A percentile compares a stretch with the other conserved stretches of the same genome.
These are phyloP conservation scores for Anagrus nilaparvatae DNA, from an alignment of 1,140 invertebrate species.

Conservation along the genomic window DNA sequence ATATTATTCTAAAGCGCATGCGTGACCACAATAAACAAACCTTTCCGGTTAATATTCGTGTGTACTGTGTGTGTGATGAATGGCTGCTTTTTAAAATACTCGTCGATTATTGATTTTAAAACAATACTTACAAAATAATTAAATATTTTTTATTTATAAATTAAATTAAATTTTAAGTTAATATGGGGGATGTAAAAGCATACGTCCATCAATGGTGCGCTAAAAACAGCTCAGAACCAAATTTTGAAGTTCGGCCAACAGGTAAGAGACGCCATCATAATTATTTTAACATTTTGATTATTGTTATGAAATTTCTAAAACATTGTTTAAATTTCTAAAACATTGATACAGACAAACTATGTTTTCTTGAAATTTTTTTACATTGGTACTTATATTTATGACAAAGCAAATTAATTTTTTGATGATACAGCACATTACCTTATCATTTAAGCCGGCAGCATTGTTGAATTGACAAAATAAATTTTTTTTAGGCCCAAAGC, in stretches of 20 bases:
- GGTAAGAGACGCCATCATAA: slow-evolving; percentile 44
- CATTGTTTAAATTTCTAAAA: background rate
- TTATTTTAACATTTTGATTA: background rate
- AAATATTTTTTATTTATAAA: background rate
- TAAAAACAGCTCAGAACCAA: slow-evolving; percentile 66
- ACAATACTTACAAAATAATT: too few relatives aligned
- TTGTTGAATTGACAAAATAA: slow-evolving; percentile 3
- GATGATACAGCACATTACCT: slow-evolving; percentile 13
- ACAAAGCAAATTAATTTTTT: background rate
- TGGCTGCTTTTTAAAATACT: too few relatives aligned
- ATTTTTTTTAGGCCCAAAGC: slow-evolving; percentile 61
- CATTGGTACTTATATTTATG: slow-evolving; percentile 9
- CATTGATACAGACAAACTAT: background rate
- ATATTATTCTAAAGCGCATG: too few relatives aligned
- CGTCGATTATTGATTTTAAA: too few relatives aligned
- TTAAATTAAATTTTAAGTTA: background rate
- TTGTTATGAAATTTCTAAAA: background rate
- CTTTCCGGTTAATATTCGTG: too few relatives aligned
- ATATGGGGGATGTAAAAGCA: slow-evolving; percentile 64
- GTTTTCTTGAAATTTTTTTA: slow-evolving; percentile 9
- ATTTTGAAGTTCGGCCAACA: slow-evolving; percentile 71
- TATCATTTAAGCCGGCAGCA: too few relatives aligned
- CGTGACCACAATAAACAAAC: too few relatives aligned
- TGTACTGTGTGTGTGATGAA: too few relatives aligned
- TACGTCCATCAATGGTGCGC: slow-evolving; percentile 83